These are phyloP conservation scores for Hanleya hanleyi DNA, from an alignment of 2,888 invertebrate species.

Conservation along the genomic window DNA sequence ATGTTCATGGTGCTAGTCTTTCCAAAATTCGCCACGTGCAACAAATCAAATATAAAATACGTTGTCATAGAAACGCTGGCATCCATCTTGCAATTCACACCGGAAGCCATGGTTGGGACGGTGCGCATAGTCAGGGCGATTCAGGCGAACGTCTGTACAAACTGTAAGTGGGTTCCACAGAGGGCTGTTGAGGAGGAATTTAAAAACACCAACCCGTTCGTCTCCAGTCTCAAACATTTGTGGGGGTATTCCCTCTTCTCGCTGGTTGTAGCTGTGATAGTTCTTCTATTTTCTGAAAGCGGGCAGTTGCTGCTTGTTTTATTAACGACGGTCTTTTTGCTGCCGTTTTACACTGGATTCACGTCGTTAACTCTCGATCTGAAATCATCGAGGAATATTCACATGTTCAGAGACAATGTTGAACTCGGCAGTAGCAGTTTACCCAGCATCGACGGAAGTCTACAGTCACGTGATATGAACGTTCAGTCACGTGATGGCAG, in stretches of 20 bases:
- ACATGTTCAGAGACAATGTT: slow-evolving; percentile 15
- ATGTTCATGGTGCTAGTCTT: slow-evolving; percentile 63
- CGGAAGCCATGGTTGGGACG: slow-evolving; percentile 62
- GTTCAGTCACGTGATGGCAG: too few relatives aligned
- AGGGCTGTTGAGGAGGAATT: slow-evolving; percentile 63
- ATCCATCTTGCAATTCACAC: slow-evolving; percentile 64
- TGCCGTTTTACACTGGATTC: slow-evolving; percentile 61
- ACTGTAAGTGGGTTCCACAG: slow-evolving; percentile 63
- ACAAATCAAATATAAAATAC: slow-evolving; percentile 52
- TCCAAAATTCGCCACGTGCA: slow-evolving; percentile 62
- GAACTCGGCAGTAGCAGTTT: slow-evolving; percentile 2
- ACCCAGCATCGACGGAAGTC: neutral
- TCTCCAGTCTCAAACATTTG: slow-evolving; percentile 59
- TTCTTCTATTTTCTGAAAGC: slow-evolving; percentile 45
- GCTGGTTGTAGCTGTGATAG: slow-evolving; percentile 43
- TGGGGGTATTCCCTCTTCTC: slow-evolving; percentile 62
- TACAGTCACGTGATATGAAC: too few relatives aligned
- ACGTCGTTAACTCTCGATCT: slow-evolving; percentile 48
- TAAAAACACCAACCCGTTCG: slow-evolving; percentile 57
- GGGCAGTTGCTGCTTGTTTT: slow-evolving; percentile 51
- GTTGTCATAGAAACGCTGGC: slow-evolving; percentile 60
- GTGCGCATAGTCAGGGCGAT: slow-evolving; percentile 58
- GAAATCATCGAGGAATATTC: slow-evolving; percentile 22
- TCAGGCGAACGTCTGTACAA: slow-evolving; percentile 55
- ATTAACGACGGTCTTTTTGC: slow-evolving; percentile 49